phyloP scores from a whole-genome alignment of 2,888 invertebrate genomes.

The Eupithecia vulgata region DNA sequence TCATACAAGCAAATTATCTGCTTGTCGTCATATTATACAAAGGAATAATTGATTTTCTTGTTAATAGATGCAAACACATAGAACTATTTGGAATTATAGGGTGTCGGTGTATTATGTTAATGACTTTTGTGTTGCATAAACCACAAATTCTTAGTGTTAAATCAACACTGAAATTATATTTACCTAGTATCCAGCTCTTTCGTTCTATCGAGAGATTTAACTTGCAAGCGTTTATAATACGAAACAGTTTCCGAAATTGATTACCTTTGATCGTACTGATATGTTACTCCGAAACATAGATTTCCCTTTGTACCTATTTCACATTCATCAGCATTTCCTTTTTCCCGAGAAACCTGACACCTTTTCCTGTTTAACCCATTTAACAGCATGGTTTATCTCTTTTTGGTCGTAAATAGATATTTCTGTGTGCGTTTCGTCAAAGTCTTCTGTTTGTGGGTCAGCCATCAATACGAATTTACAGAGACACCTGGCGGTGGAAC shows the following conservation, averaged over 20 bases:
- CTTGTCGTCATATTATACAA: slow-evolving; percentile 40
- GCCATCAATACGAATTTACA: slow-evolving; percentile 38
- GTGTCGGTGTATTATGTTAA: not conserved
- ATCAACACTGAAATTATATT: not conserved
- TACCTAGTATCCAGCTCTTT: not conserved
- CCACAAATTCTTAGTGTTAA: not conserved
- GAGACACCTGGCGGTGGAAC: slow-evolving; percentile 35
- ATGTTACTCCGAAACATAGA: not conserved
- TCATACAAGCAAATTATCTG: slow-evolving; percentile 51
- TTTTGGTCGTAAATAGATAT: slow-evolving; percentile 39
- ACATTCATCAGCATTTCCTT: slow-evolving; percentile 9
- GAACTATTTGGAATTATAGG: not conserved
- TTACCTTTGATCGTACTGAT: slow-evolving; percentile 4
- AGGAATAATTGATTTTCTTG: slow-evolving; percentile 27
- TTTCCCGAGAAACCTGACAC: slow-evolving; percentile 22
- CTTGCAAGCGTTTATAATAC: not conserved
- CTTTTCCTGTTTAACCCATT: slow-evolving; percentile 38
- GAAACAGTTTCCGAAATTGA: slow-evolving; percentile 8
- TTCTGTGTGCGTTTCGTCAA: slow-evolving; percentile 41
- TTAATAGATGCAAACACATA: slow-evolving; percentile 15
- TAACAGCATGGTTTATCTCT: slow-evolving; percentile 38
- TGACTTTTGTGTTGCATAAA: not conserved
- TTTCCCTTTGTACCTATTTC: slow-evolving; percentile 5
- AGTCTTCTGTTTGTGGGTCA: slow-evolving; percentile 64
- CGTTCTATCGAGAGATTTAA: not conserved